phyloP scores from a whole-genome alignment of 1,140 invertebrate genomes.

The Zaprionus tsacasi region DNA sequence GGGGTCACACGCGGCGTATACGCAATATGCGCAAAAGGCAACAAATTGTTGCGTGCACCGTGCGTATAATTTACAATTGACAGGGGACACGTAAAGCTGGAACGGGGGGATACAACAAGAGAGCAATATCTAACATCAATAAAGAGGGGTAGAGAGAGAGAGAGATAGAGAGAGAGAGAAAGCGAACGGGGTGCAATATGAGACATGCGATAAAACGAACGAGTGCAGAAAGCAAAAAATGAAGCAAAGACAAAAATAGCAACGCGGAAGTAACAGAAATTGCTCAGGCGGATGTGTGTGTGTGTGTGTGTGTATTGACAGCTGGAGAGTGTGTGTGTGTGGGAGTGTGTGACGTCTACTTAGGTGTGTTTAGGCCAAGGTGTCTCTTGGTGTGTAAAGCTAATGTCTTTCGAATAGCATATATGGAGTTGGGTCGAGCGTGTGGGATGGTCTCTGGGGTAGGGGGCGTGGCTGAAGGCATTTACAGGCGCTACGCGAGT shows the following conservation, averaged over 20 bases:
- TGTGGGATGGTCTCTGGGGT: neutral
- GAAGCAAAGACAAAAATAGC: constrained; percentile 51
- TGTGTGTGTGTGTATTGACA: constrained; percentile 23
- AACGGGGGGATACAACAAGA: constrained; percentile 7
- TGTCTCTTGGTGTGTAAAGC: constrained; percentile 12
- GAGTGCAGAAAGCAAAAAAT: constrained; percentile 35
- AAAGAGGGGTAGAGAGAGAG: neutral
- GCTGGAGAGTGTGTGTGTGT: constrained; percentile 11
- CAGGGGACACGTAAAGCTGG: neutral
- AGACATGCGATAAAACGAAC: constrained; percentile 44
- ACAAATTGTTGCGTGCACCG: constrained; percentile 44
- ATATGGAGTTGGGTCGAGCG: constrained; percentile 17
- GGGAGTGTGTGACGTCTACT: constrained; percentile 4
- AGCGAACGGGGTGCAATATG: constrained; percentile 31
- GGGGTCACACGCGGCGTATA: constrained; percentile 32
- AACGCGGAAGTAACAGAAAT: constrained; percentile 39
- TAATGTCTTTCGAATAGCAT: constrained; percentile 35
- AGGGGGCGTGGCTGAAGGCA: constrained; percentile 17
- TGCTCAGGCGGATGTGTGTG: constrained; percentile 16
- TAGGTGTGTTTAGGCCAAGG: neutral
- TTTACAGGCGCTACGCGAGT: constrained; percentile 23
- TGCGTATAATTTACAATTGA: constrained; percentile 49
- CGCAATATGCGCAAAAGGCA: constrained; percentile 15
- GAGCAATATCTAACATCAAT: constrained; percentile 34
- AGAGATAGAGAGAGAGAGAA: too few species aligned